phyloP scores from a whole-genome alignment of 2,888 invertebrate species.

The Crossocerus cetratus region DNA sequence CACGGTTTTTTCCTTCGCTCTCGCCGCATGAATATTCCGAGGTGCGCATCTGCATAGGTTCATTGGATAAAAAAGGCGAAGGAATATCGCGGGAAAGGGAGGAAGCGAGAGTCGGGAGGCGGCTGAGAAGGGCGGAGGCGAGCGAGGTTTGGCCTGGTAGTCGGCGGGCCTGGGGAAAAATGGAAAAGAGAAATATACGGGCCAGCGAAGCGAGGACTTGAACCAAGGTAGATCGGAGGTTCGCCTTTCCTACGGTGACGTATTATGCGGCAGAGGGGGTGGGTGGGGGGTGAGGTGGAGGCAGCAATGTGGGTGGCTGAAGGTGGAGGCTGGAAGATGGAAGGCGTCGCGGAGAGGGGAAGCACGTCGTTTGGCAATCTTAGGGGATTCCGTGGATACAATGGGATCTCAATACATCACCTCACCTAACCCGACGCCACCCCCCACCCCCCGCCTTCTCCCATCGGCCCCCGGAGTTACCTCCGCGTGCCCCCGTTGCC shows the following conservation, averaged over 20 bases:
- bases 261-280: slow-evolving; percentile 63
- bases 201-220: slow-evolving; percentile 14
- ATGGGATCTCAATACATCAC: slow-evolving; percentile 78
- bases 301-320: slow-evolving; percentile 36
- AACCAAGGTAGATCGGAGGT: slow-evolving; percentile 52
- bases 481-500: slow-evolving; percentile 32
- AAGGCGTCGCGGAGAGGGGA: slow-evolving; percentile 43
- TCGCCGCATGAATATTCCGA: slow-evolving; percentile 55
- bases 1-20: slow-evolving; percentile 46
- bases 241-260: slow-evolving; percentile 67
- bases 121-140: slow-evolving; percentile 9
- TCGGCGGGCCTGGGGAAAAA: slow-evolving; percentile 9
- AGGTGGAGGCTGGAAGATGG: slow-evolving; percentile 47
- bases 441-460: slow-evolving; percentile 37
- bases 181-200: slow-evolving; percentile 53
- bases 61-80: slow-evolving; percentile 38
- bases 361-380: slow-evolving; percentile 76
- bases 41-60: slow-evolving; percentile 54
- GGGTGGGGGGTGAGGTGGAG: background rate
- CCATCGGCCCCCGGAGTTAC: slow-evolving; percentile 27
- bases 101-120: background rate
- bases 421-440: slow-evolving; percentile 70
- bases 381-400: slow-evolving; percentile 76
- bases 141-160: slow-evolving; percentile 7
- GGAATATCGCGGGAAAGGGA: background rate